Evolutionary conservation across 2,113 vertebrate species (phyloP).

Genomic region (Megaceryle maxima): DNA sequence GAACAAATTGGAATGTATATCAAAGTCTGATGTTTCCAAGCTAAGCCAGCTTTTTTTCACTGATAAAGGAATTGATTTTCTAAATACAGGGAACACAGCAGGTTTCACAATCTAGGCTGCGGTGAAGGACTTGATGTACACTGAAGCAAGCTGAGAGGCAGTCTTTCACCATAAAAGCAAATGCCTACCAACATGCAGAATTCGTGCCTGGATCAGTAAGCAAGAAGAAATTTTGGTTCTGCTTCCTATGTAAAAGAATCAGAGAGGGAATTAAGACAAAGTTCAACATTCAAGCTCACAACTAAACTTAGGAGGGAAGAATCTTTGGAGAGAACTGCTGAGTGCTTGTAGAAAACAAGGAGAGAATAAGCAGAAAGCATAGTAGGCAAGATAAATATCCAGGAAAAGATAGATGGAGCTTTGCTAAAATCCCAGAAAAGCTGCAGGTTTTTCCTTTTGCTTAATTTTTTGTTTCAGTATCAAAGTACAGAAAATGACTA

Average conservation of each 20-base stretch:
- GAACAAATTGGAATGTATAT: neutral
- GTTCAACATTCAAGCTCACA: neutral
- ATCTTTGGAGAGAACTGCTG: neutral
- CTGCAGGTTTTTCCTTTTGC: neutral
- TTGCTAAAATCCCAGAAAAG: neutral
- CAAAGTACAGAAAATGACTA: neutral
- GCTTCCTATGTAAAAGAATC: neutral
- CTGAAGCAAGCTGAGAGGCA: neutral
- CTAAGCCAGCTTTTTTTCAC: neutral
- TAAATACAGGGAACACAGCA: neutral
- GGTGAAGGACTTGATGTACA: neutral
- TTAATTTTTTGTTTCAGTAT: neutral
- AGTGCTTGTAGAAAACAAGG: neutral
- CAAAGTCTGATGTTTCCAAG: neutral
- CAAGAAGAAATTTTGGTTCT: neutral
- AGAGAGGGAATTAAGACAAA: neutral
- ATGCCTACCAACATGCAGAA: neutral
- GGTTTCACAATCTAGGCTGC: neutral
- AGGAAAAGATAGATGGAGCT: neutral
- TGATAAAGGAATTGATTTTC: constrained; percentile 11
- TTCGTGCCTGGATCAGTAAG: neutral
- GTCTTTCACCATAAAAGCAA: neutral
- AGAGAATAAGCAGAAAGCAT: neutral
- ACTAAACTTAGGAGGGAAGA: neutral
- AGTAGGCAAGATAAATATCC: neutral